Evolutionary conservation across 1,140 invertebrate genomes (phyloP).

Genomic region (Proales similis): DNA sequence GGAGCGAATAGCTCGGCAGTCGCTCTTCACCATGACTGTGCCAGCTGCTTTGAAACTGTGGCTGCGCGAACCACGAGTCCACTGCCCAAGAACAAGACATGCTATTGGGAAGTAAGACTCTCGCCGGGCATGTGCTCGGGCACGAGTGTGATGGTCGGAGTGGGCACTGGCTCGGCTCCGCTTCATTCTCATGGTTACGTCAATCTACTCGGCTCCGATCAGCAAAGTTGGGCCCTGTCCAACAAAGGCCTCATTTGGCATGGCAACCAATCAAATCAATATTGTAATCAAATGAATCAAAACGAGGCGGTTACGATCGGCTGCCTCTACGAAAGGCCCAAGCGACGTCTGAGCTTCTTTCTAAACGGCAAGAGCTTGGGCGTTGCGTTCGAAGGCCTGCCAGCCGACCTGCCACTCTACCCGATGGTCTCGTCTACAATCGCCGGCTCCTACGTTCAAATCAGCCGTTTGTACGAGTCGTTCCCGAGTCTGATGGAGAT

Average conservation of each 20-base stretch:
- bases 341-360: background rate
- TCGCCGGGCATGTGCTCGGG: background rate
- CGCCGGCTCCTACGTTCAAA: background rate
- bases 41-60: constrained; percentile 27
- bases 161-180: background rate
- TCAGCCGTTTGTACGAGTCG: background rate
- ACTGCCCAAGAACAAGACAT: background rate
- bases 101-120: constrained; percentile 15
- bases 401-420: background rate
- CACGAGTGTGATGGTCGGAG: constrained; percentile 25
- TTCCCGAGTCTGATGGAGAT: constrained; percentile 16
- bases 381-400: constrained; percentile 11
- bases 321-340: constrained; percentile 8
- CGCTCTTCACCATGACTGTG: constrained; percentile 18
- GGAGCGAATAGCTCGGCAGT: no score
- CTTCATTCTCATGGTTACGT: constrained; percentile 53
- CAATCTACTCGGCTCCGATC: constrained; percentile 65
- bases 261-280: constrained; percentile 41
- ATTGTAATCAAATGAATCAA: background rate
- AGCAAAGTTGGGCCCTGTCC: constrained; percentile 65
- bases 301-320: background rate
- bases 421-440: constrained; percentile 22
- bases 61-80: background rate
- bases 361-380: constrained; percentile 15
- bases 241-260: constrained; percentile 69